These are phyloP conservation scores for Heteropelma amictum DNA, from an alignment of 2,888 invertebrate species.

Conservation along the genomic window DNA sequence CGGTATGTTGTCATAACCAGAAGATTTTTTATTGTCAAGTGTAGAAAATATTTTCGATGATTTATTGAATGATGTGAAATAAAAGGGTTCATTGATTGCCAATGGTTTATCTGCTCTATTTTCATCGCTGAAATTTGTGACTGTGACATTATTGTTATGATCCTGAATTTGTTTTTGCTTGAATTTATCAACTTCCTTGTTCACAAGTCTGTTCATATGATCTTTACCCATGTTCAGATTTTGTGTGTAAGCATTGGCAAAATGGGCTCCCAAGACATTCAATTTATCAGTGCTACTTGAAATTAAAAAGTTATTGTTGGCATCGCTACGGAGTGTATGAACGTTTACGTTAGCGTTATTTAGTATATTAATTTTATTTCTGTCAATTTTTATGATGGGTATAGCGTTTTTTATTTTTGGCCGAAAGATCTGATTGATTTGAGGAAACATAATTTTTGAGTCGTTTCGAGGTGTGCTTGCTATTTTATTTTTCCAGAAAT, in stretches of 20 bases:
- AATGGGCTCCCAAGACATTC: conserved; percentile 24
- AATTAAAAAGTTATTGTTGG: not conserved
- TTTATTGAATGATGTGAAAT: not conserved
- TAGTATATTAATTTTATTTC: not conserved
- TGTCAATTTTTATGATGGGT: not conserved
- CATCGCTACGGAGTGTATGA: not conserved
- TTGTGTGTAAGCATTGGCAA: conserved; percentile 29
- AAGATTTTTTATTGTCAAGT: conserved; percentile 45
- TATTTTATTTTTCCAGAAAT: conserved; percentile 36
- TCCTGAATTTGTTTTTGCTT: conserved; percentile 10
- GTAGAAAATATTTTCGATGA: conserved; percentile 13
- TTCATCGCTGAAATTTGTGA: not conserved
- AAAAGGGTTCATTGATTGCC: not conserved
- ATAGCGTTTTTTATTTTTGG: not conserved
- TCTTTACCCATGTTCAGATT: conserved; percentile 8
- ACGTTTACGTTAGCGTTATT: not conserved
- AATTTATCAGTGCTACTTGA: conserved; percentile 17
- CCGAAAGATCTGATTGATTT: conserved; percentile 27
- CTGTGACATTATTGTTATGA: not conserved
- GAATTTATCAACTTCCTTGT: not conserved
- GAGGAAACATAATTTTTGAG: conserved; percentile 24
- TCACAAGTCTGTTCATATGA: not conserved
- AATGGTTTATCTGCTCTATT: not conserved
- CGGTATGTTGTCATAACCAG: conserved; percentile 35
- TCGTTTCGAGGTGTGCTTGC: conserved; percentile 2